Evolutionary conservation across 2,797 vertebrate species (phyloP).

Genomic region (Vultur gryphus): DNA sequence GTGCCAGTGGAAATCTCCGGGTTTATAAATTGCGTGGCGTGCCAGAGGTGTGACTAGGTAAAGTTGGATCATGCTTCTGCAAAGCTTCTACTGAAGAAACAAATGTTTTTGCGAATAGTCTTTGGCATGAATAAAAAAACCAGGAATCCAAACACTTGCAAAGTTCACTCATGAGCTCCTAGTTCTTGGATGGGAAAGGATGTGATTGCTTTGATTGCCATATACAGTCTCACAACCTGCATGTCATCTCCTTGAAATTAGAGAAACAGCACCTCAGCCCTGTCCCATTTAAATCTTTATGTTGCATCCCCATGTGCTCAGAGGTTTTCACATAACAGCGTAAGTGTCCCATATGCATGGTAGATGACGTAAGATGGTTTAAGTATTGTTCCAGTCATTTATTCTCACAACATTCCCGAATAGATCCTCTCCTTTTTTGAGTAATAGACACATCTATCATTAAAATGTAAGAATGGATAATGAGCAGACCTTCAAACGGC

Average conservation of each 20-base stretch:
- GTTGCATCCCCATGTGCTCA: not conserved
- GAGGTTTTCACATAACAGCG: not conserved
- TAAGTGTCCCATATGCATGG: not conserved
- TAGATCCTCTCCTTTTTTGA: not conserved
- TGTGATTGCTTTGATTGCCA: not conserved
- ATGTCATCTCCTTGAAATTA: not conserved
- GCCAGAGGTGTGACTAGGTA: not conserved
- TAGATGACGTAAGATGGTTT: not conserved
- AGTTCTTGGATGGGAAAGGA: not conserved
- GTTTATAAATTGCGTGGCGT: not conserved
- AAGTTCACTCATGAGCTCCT: not conserved
- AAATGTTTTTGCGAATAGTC: not conserved
- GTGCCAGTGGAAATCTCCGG: not conserved
- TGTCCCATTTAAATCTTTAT: not conserved
- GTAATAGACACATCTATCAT: conserved; percentile 13
- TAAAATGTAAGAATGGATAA: conserved; percentile 1
- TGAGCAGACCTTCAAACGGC: not conserved
- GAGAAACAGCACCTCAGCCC: not conserved
- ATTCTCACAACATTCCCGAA: not conserved
- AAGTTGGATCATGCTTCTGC: not conserved
- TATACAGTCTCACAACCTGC: not conserved
- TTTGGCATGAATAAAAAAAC: not conserved
- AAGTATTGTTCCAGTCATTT: not conserved
- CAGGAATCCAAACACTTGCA: not conserved
- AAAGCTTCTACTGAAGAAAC: not conserved